phyloP scores from a whole-genome alignment of 2,113 vertebrate species.

The Speoplatyrhinus poulsoni region DNA sequence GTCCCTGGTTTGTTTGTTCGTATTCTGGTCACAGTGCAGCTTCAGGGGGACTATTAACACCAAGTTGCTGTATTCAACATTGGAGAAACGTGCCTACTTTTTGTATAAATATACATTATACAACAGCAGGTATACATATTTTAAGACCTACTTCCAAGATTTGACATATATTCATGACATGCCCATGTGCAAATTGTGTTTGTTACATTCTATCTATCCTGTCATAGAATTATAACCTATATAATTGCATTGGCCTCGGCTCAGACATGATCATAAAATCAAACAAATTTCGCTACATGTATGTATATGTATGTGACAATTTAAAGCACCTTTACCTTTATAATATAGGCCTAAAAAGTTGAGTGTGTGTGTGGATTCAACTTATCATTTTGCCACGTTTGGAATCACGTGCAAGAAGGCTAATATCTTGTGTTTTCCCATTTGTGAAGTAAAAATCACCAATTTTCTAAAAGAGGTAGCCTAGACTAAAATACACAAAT shows the following conservation, averaged over 20 bases:
- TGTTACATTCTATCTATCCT: too few relatives aligned
- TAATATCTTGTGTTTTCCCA: slow-evolving; percentile 48
- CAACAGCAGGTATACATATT: too few relatives aligned
- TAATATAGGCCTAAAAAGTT: slow-evolving; percentile 13
- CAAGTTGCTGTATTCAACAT: slow-evolving; percentile 4
- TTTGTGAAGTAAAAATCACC: slow-evolving; percentile 11
- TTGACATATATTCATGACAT: too few relatives aligned
- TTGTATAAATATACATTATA: too few relatives aligned
- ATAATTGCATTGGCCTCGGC: too few relatives aligned
- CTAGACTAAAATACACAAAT: not conserved
- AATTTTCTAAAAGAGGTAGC: not conserved
- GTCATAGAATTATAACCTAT: too few relatives aligned
- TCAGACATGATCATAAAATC: too few relatives aligned
- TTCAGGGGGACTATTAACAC: slow-evolving; percentile 8
- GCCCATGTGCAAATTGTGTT: too few relatives aligned
- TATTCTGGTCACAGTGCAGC: slow-evolving; percentile 63
- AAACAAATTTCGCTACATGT: too few relatives aligned
- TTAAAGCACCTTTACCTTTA: not conserved
- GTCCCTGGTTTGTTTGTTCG: slow-evolving; percentile 50
- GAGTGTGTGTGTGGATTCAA: slow-evolving; percentile 41
- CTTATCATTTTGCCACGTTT: slow-evolving; percentile 45
- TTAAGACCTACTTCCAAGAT: too few relatives aligned
- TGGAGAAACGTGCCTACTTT: not conserved
- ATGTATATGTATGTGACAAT: too few relatives aligned
- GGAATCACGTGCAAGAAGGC: slow-evolving; percentile 30